Base-by-base conservation (phyloP, 2,797 vertebrate species). In the Distichodus sexfasciatus region DNA sequence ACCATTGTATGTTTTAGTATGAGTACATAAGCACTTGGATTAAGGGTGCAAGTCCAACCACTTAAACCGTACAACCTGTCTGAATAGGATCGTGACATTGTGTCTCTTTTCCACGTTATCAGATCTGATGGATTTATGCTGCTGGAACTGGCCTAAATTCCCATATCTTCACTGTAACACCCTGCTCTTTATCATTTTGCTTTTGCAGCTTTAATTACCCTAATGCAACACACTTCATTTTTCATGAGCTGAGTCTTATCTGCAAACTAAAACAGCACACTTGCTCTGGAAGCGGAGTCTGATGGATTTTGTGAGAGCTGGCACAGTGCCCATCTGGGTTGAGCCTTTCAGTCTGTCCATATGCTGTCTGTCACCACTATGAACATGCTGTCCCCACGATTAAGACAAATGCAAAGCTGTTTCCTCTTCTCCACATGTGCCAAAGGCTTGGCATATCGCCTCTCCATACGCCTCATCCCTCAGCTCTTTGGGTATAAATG, bases 311-410 rank as follows among this genome's bases (percentile, higher is more conserved):
- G 41, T 26, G 72, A 76, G 72, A 76, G 23, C 75, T 83, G 58
- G 81, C 46, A 61, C 62, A 67, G 1, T 47, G 74, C 61, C 76
- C 58, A 71, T 75, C 75, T 76, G 71, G 69, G 58, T 44, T 65
- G 58, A 38, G 83, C 85, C 81, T 82, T 77, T 85, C 80, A 77
- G 72, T 81, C 83, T 47, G 54, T 76, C 86, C 85, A 76, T 83
- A 85, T 85, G 85, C 68, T 80, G 74, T 76, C 35, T n/a, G 46
- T 76, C 51, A 61, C 24, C 77, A 44, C 69, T 74, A 50, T 60
- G 68, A 53, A 65, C 46, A 72, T 26, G 9, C 73, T 67, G 29
- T 67, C 66, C 40, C 7, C 5, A 60, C 69, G 83, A 86, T 83
- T 82, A 85, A 73, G 60, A 74, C 82, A 79, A 74, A 75, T 79